Base-by-base conservation (phyloP, 2,888 invertebrate genomes). In the Ashinkailepas kermadecensis region DNA sequence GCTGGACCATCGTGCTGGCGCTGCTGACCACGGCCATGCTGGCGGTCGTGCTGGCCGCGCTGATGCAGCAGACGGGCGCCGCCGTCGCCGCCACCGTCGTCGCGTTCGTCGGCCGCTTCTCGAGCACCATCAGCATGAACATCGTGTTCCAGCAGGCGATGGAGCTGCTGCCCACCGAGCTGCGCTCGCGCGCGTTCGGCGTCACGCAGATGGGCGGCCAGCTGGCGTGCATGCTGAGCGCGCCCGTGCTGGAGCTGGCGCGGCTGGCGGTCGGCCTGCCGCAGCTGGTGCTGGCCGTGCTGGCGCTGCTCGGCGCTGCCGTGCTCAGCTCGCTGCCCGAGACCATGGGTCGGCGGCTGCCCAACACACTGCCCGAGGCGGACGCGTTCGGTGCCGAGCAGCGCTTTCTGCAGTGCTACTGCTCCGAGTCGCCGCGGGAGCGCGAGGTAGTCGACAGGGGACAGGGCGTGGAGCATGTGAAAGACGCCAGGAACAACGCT, bases 341-440 rank as follows among this genome's bases (percentile, higher is more conserved):
- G 82, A 84, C 84, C 0, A 54, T 82, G 25, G 74, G 81, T 23
- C 81, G 83, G 59, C 82, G 67, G 21, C 78, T 84, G 11, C 84
- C 84, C 7, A 82, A 84, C 80, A 81, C 83, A 13, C 70, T 84
- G 23, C n/a, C 74, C 18, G 83, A 84, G 80, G 84, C 83, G 10
- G 84, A 84, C 67, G 78, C 56, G 15, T 84, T 83, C 81, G 81
- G 80, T 64, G 18, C 15, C 0, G 83, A 78, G 8, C 82, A 84
- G 25, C 39, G 78, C 23, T 83, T 54, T 79, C 82, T 79, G 59
- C 82, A 78, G 58, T 78, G 78, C 21, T 58, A 13, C 78, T 78
- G 78, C 39, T 39, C 39, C 39, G 39, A 39, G 39, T 39, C 39
- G 39, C 39, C 39, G 39, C 39, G 4, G 39, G 12, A 58, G 58